These are phyloP conservation scores for Coregonus clupeaformis DNA, from an alignment of 2,113 vertebrate species.

Conservation along the genomic window DNA sequence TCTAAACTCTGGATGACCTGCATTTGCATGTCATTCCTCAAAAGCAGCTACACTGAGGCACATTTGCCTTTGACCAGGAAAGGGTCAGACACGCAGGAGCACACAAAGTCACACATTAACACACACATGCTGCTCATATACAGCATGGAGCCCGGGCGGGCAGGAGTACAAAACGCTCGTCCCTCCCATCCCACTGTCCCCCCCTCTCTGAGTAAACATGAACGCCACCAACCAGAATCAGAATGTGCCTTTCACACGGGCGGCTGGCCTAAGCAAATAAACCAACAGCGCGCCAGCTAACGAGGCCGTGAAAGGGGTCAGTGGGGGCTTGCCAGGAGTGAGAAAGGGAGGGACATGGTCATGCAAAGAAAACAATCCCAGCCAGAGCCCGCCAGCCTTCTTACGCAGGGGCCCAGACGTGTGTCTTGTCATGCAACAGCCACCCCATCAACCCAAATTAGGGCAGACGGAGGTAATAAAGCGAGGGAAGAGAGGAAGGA, in stretches of 20 bases:
- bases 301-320: constrained; percentile 68
- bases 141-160: not conserved
- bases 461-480: constrained; percentile 64
- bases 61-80: constrained; percentile 55
- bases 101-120: constrained; percentile 4
- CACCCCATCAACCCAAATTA: constrained; percentile 65
- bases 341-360: constrained; percentile 68
- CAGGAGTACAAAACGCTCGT: not conserved
- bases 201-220: constrained; percentile 5
- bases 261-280: constrained; percentile 74
- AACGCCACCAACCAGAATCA: no score
- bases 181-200: constrained; percentile 6
- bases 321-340: constrained; percentile 38
- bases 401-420: constrained; percentile 73
- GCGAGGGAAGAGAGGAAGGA: not conserved
- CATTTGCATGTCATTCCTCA: constrained; percentile 57
- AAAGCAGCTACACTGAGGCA: constrained; percentile 46
- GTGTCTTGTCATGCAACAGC: constrained; percentile 73
- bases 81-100: constrained; percentile 1
- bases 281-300: constrained; percentile 69
- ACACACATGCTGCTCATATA: not conserved
- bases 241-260: constrained; percentile 67
- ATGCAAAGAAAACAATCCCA: constrained; percentile 74
- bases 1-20: constrained; percentile 68
- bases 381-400: constrained; percentile 64